Percentiles rank a stretch among this genome's conserved stretches.
These are phyloP conservation scores for Rana temporaria DNA, from an alignment of 2,113 vertebrate genomes.

Conservation along the genomic window DNA sequence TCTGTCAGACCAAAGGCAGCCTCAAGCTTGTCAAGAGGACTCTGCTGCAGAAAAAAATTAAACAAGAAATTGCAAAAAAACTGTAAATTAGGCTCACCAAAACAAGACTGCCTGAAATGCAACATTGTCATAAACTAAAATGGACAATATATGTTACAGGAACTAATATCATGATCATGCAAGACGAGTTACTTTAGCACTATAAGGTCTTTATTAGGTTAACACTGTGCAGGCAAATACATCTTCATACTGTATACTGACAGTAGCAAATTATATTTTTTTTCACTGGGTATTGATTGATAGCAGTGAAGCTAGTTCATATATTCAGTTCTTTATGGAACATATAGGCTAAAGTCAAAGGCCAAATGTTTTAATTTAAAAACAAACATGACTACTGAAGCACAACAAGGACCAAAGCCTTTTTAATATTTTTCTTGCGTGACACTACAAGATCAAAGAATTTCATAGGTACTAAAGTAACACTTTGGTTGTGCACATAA, in stretches of 20 bases:
- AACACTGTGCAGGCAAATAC: neutral
- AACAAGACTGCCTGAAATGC: no score
- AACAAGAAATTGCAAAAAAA: no score
- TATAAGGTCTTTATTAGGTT: neutral
- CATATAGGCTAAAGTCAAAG: neutral
- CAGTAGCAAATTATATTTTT: conserved; percentile 4
- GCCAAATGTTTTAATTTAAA: neutral
- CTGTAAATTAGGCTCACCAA: no score
- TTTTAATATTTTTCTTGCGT: neutral
- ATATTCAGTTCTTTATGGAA: neutral
- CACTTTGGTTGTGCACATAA: no score
- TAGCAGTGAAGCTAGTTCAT: neutral
- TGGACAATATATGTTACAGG: no score
- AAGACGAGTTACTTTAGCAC: no score
- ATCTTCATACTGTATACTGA: conserved; percentile 8
- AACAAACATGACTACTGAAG: conserved; percentile 1
- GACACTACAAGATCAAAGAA: neutral
- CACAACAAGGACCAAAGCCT: neutral
- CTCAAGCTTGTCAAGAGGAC: no score
- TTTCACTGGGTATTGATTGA: neutral
- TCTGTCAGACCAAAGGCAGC: no score
- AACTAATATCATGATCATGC: no score
- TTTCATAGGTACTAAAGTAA: no score
- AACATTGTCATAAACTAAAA: no score
- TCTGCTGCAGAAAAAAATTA: no score